Evolutionary conservation across 2,888 invertebrate species (phyloP).

Genomic region (Lutraria lutraria): DNA sequence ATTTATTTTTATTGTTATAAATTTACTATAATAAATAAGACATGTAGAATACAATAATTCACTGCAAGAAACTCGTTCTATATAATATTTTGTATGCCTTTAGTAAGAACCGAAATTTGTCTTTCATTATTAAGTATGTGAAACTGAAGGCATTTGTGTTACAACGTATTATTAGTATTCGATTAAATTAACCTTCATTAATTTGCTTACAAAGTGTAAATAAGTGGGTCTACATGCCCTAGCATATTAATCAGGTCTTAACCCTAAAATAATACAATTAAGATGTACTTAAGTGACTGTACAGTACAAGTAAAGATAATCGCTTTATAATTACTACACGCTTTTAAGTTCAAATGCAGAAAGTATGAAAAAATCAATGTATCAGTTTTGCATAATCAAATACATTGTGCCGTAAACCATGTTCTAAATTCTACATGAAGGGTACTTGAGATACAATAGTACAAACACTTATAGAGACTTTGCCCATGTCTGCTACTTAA

Average conservation of each 20-base stretch:
- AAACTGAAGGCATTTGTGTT: background rate
- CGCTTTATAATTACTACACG: background rate
- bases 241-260: background rate
- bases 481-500: background rate
- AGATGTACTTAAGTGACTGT: background rate
- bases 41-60: background rate
- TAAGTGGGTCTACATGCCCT: background rate
- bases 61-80: too few relatives aligned
- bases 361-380: background rate
- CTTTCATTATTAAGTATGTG: background rate
- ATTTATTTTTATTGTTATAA: background rate
- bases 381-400: constrained; percentile 14
- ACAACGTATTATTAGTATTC: background rate
- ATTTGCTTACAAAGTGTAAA: background rate
- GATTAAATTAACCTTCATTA: background rate
- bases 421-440: background rate
- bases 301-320: background rate
- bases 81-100: too few relatives aligned
- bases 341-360: background rate
- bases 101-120: background rate
- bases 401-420: background rate
- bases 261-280: constrained; percentile 14
- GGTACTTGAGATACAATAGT: background rate
- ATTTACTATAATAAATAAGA: background rate
- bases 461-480: background rate